Evolutionary conservation across 2,888 invertebrate species (phyloP).

Genomic region (Luperina testacea): DNA sequence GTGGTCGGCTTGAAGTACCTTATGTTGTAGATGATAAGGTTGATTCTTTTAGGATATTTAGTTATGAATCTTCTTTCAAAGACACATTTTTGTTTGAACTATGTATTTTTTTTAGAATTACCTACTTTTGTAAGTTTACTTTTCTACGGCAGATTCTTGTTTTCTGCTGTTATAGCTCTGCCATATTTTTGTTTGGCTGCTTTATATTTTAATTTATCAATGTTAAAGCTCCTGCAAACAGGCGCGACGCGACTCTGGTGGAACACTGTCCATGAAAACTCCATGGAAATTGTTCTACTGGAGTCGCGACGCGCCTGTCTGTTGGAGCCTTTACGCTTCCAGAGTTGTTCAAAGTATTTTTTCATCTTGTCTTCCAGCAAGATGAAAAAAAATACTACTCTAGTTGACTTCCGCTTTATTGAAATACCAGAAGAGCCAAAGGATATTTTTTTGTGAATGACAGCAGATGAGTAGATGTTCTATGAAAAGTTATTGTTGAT

Average conservation of each 20-base stretch:
- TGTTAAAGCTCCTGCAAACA: neutral
- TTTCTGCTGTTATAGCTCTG: neutral
- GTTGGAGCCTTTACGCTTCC: neutral
- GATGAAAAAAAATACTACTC: constrained; percentile 63
- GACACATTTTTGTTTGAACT: constrained; percentile 4
- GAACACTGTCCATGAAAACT: neutral
- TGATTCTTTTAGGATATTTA: too few relatives aligned
- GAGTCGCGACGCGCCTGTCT: neutral
- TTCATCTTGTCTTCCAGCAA: neutral
- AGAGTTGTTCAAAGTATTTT: neutral
- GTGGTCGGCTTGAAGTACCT: too few relatives aligned
- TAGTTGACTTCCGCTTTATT: constrained; percentile 79
- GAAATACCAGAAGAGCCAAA: constrained; percentile 74
- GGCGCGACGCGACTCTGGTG: neutral
- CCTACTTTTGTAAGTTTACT: neutral
- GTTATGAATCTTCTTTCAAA: too few relatives aligned
- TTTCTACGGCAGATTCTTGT: too few relatives aligned
- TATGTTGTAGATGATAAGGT: too few relatives aligned
- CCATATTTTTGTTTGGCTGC: neutral
- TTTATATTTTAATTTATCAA: neutral
- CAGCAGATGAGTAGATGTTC: constrained; percentile 6
- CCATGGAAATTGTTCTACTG: neutral
- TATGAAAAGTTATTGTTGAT: neutral
- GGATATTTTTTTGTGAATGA: constrained; percentile 32
- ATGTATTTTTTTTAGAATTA: constrained; percentile 7